phyloP scores from a whole-genome alignment of 2,888 invertebrate species.

The Cyaniris semiargus region DNA sequence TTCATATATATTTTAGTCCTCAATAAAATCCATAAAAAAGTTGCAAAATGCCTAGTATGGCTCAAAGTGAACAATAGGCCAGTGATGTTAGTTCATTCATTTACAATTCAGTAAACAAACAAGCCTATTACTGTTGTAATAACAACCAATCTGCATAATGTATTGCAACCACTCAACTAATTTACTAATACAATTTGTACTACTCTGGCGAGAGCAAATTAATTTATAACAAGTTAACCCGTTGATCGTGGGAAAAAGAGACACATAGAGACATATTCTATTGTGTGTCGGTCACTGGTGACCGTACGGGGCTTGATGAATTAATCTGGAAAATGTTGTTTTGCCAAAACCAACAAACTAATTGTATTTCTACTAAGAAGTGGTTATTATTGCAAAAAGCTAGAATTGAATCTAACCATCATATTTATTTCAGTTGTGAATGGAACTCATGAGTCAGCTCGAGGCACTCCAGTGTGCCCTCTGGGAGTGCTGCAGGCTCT shows the following conservation, averaged over 20 bases:
- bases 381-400: no score
- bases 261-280: no score
- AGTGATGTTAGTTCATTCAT: background rate
- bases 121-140: background rate
- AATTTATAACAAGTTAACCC: background rate
- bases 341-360: no score
- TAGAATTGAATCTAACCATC: background rate
- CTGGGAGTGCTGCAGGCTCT: constrained; percentile 86
- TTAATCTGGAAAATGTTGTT: no score
- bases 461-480: constrained; percentile 79
- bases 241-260: no score
- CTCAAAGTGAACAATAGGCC: background rate
- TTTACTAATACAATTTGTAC: background rate
- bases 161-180: background rate
- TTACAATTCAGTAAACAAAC: background rate
- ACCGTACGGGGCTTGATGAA: no score
- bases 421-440: constrained; percentile 80
- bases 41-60: background rate
- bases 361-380: no score
- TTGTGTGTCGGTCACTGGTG: no score
- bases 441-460: constrained; percentile 85
- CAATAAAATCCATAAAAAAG: background rate
- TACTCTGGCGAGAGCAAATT: background rate
- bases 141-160: background rate
- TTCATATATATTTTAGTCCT: background rate